Conservation (phyloP, 2,888 invertebrate genomes). For the Dasysyrphus albostriatus region DNA sequence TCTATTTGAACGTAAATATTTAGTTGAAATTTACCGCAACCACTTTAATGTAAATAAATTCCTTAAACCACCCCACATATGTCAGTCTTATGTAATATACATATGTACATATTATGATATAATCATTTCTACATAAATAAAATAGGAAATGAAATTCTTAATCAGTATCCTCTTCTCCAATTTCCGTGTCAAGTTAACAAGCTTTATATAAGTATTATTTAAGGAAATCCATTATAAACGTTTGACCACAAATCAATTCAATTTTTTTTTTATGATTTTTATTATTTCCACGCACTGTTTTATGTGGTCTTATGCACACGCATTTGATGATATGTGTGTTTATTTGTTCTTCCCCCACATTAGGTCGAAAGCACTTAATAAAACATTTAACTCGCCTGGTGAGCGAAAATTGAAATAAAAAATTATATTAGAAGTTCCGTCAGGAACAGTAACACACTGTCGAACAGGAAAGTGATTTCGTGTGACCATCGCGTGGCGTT, state of each 20-base stretch:
- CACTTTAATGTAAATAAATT: not conserved
- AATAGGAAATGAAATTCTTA: constrained; percentile 48
- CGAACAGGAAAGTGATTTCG: constrained; percentile 29
- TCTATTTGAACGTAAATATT: not conserved
- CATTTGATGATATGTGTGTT: constrained; percentile 32
- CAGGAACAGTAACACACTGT: constrained; percentile 62
- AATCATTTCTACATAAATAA: constrained; percentile 1
- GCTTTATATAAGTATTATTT: constrained; percentile 32
- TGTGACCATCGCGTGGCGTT: constrained; percentile 20
- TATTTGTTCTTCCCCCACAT: not conserved
- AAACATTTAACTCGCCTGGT: constrained; percentile 55
- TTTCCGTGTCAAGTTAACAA: constrained; percentile 35
- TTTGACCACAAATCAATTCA: constrained; percentile 66
- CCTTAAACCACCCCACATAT: not conserved
- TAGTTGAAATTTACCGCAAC: not conserved
- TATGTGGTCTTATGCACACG: constrained; percentile 35
- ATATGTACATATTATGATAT: not conserved
- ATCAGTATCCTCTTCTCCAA: not conserved
- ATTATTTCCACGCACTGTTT: constrained; percentile 30
- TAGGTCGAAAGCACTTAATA: constrained; percentile 65
- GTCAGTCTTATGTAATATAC: too few species aligned
- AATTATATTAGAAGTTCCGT: constrained; percentile 21
- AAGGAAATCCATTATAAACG: constrained; percentile 50
- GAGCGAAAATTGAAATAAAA: constrained; percentile 53
- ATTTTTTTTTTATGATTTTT: constrained; percentile 1